These are phyloP conservation scores for Spodoptera litura DNA, from an alignment of 1,140 invertebrate genomes.

Conservation along the genomic window DNA sequence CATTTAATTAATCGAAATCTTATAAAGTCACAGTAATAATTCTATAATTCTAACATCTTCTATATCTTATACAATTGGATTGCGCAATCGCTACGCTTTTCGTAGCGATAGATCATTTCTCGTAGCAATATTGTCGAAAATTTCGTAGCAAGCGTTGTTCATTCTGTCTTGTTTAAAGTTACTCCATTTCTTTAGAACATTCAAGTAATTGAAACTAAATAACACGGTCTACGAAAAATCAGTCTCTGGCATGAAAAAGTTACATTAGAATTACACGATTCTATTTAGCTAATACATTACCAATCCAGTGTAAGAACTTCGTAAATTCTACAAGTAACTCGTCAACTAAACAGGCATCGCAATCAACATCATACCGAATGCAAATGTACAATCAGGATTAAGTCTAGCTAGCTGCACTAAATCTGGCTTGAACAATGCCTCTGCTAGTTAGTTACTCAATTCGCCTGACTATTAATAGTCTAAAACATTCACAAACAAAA, in stretches of 20 bases:
- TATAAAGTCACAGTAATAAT: too few relatives aligned
- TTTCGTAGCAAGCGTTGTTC: too few relatives aligned
- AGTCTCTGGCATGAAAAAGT: not conserved
- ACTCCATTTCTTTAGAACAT: not conserved
- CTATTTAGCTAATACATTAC: too few relatives aligned
- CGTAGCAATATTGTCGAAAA: too few relatives aligned
- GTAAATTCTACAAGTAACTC: not conserved
- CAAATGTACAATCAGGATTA: conserved; percentile 2
- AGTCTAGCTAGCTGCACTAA: conserved; percentile 17
- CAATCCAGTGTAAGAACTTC: not conserved
- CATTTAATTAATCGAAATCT: too few relatives aligned
- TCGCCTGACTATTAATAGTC: conserved; percentile 35
- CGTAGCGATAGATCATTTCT: too few relatives aligned
- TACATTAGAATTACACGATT: too few relatives aligned
- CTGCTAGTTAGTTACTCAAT: conserved; percentile 36
- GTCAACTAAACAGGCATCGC: not conserved
- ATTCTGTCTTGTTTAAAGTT: not conserved
- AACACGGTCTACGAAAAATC: not conserved
- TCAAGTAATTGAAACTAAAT: not conserved
- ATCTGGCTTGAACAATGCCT: conserved; percentile 30
- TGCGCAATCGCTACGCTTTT: too few relatives aligned
- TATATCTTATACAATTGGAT: too few relatives aligned
- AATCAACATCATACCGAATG: not conserved
- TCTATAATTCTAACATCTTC: too few relatives aligned
- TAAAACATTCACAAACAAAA: conserved; percentile 29